phyloP scores from a whole-genome alignment of 2,113 vertebrate species.

The Phylloscopus trochiloides region DNA sequence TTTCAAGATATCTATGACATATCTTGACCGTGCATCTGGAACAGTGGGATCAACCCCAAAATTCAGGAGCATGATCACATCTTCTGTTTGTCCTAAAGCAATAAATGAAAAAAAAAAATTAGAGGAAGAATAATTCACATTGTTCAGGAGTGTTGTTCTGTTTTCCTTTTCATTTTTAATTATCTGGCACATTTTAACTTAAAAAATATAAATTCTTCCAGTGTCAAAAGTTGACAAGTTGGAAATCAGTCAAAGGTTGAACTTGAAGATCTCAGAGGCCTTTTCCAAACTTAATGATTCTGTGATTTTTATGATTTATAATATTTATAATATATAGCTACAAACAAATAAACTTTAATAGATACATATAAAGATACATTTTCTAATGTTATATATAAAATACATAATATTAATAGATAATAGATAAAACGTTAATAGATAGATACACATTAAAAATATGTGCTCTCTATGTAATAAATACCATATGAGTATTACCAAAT shows the following conservation, averaged over 20 bases:
- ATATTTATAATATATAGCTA: neutral
- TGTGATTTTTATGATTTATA: neutral
- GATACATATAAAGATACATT: rapidly evolving
- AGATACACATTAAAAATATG: neutral
- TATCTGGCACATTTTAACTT: neutral
- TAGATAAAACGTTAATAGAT: neutral
- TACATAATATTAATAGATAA: no score
- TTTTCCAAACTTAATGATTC: neutral
- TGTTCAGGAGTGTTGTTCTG: neutral
- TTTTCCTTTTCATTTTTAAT: neutral
- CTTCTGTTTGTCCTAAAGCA: conserved; percentile 74
- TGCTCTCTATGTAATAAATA: neutral
- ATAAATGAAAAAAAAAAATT: neutral
- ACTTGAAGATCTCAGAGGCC: neutral
- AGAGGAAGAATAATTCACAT: neutral
- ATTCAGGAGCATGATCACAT: conserved; percentile 76
- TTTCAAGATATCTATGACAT: conserved; percentile 71
- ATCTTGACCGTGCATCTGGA: conserved; percentile 57
- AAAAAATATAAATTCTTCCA: neutral
- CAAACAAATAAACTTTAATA: neutral
- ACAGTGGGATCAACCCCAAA: conserved; percentile 74
- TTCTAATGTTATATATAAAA: neutral
- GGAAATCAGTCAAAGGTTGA: neutral
- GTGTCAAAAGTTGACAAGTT: neutral
- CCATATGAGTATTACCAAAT: neutral